Conservation (phyloP, 2,113 vertebrate species). For the Brevimyrus niger region DNA sequence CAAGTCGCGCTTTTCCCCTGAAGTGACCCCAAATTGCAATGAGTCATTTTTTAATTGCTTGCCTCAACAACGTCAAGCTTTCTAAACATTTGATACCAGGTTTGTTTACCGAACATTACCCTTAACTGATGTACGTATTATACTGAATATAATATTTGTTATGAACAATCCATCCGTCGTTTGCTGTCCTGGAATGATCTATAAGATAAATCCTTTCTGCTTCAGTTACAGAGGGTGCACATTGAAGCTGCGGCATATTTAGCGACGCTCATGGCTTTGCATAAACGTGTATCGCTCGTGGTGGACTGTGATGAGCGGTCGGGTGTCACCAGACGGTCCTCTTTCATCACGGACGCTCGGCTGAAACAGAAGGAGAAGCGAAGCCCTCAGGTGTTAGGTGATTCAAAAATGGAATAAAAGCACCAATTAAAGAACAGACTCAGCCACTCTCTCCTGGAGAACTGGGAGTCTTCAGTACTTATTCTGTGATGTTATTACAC, state of each 20-base stretch:
- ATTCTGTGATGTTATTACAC: neutral
- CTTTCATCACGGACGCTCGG: neutral
- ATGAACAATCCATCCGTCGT: neutral
- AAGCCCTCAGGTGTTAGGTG: neutral
- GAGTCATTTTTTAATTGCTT: neutral
- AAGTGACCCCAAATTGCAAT: neutral
- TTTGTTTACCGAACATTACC: neutral
- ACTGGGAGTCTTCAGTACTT: neutral
- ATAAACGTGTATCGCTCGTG: neutral
- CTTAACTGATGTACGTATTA: neutral
- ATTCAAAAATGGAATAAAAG: neutral
- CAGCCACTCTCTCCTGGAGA: neutral
- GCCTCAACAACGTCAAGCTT: neutral
- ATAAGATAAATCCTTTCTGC: neutral
- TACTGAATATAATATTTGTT: neutral
- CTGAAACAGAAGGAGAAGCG: neutral
- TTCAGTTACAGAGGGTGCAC: neutral
- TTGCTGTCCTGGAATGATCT: neutral
- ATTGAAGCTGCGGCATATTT: neutral
- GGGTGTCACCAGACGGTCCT: neutral
- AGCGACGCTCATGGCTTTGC: neutral
- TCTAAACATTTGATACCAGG: neutral
- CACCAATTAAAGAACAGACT: neutral
- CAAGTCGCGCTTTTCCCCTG: neutral
- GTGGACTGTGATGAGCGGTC: neutral